Evolutionary conservation across 2,888 invertebrate genomes (phyloP).

Genomic region (Polydrusus pterygomalis): DNA sequence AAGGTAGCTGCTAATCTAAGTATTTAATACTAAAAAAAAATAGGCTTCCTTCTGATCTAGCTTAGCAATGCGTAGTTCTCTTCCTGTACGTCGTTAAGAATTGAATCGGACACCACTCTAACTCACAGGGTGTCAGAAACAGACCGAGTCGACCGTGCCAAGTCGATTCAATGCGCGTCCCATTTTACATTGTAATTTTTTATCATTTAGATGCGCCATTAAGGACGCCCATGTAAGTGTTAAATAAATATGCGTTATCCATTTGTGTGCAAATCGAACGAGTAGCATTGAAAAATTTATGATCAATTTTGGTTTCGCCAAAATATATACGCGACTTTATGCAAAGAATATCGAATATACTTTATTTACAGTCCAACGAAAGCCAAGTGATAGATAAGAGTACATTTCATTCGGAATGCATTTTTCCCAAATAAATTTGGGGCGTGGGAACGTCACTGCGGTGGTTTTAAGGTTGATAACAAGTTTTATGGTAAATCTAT

Average conservation of each 20-base stretch:
- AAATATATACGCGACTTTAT: constrained; percentile 24
- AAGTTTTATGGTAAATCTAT: not conserved
- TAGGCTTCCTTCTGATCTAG: no score
- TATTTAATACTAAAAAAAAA: no score
- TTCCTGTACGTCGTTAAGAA: no score
- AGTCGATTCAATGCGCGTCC: no score
- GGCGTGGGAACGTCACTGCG: constrained; percentile 8
- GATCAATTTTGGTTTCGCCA: constrained; percentile 19
- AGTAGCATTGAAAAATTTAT: constrained; percentile 24
- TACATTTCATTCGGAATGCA: constrained; percentile 22
- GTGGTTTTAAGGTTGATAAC: not conserved
- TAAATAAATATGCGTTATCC: constrained; percentile 15
- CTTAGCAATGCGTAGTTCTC: no score
- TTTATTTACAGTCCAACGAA: constrained; percentile 17
- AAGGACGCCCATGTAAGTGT: not conserved
- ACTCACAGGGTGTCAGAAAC: no score
- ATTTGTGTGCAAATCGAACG: constrained; percentile 22
- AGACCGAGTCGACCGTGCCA: no score
- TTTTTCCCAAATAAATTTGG: constrained; percentile 5
- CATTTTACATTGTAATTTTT: no score
- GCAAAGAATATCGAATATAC: constrained; percentile 20
- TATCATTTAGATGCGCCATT: not conserved
- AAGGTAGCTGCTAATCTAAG: no score
- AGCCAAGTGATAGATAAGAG: constrained; percentile 11
- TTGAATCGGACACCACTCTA: no score